phyloP scores from a whole-genome alignment of 2,797 vertebrate genomes.

The Helarctos malayanus region DNA sequence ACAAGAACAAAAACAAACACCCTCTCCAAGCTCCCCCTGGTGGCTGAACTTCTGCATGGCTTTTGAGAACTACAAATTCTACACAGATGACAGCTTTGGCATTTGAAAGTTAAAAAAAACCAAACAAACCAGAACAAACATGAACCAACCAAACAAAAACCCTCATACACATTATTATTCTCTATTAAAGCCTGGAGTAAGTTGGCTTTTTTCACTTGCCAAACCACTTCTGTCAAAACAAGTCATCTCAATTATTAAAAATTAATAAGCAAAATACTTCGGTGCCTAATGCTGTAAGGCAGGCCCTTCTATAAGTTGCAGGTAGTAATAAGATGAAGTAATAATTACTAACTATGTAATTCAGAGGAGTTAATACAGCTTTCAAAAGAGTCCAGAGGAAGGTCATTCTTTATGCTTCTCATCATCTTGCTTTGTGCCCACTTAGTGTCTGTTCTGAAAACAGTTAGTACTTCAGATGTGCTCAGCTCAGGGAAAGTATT shows the following conservation, averaged over 20 bases:
- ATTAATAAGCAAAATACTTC: not conserved
- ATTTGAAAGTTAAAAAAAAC: not conserved
- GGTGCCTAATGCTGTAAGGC: not conserved
- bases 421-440: not conserved
- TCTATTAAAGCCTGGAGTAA: constrained; percentile 11
- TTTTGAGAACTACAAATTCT: not conserved
- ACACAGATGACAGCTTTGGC: not conserved
- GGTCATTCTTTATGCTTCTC: not conserved
- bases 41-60: not conserved
- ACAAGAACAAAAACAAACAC: not conserved
- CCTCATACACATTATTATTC: not conserved
- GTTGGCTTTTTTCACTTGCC: not conserved
- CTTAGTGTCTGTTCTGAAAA: not conserved
- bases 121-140: not conserved
- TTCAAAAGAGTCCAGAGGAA: not conserved
- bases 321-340: not conserved
- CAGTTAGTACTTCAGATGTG: not conserved
- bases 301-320: not conserved
- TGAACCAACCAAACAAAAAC: not conserved
- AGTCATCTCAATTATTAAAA: not conserved
- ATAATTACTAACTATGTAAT: not conserved
- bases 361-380: not conserved
- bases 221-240: constrained; percentile 8
- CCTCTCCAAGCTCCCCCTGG: not conserved
- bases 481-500: not conserved